phyloP scores from a whole-genome alignment of 2,113 vertebrate species.

The Labrus mixtus region DNA sequence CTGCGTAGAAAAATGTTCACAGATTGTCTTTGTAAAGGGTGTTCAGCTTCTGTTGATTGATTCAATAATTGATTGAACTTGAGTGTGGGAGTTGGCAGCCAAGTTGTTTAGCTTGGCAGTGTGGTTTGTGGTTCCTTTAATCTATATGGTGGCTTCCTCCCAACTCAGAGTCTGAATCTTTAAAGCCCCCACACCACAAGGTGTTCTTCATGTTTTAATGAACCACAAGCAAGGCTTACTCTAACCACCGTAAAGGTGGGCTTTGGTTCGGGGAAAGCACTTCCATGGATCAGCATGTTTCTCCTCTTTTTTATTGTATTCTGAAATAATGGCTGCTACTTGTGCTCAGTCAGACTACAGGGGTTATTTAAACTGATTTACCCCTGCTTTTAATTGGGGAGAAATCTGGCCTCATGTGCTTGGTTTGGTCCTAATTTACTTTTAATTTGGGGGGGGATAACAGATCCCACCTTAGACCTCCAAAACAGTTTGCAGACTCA shows the following conservation, averaged over 20 bases:
- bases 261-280: not conserved
- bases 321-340: not conserved
- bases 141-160: not conserved
- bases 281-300: too few species aligned
- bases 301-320: too few species aligned
- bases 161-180: not conserved
- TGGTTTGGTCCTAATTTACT: not conserved
- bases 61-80: not conserved
- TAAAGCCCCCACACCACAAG: not conserved
- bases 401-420: not conserved
- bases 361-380: not conserved
- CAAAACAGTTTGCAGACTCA: too few species aligned
- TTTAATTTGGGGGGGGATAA: too few species aligned
- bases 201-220: not conserved
- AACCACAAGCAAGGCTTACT: not conserved
- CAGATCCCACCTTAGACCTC: too few species aligned
- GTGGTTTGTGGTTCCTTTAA: not conserved
- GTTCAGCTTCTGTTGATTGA: not conserved
- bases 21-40: too few species aligned
- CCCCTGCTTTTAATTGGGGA: not conserved
- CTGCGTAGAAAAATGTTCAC: not conserved
- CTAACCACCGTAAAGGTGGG: not conserved
- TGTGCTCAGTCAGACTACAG: not conserved
- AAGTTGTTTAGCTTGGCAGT: conserved; percentile 4
- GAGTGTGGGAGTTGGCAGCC: not conserved